Percentiles rank a stretch among this genome's conserved stretches.
phyloP scores from a whole-genome alignment of 2,797 vertebrate species.

The Clarias fuscus region DNA sequence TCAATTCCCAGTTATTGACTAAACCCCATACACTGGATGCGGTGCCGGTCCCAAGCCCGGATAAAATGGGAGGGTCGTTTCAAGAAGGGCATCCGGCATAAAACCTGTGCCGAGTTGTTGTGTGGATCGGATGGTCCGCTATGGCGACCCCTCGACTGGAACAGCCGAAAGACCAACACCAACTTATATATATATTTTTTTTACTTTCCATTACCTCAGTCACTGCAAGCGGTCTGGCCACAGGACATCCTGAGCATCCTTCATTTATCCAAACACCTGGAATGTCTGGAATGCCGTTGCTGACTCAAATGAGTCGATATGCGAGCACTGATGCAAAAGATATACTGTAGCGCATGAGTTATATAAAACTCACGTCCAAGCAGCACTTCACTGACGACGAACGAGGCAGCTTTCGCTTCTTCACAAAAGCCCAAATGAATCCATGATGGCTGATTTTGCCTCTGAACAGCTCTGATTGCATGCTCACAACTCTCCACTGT shows the following conservation, averaged over 20 bases:
- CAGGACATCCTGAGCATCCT: neutral
- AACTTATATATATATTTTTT: too few species aligned
- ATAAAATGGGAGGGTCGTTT: too few species aligned
- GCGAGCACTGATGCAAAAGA: constrained; percentile 7
- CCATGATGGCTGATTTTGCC: constrained; percentile 23
- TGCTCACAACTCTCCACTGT: constrained; percentile 26
- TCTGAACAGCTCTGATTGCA: constrained; percentile 35
- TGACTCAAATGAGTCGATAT: neutral
- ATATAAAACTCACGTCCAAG: constrained; percentile 2
- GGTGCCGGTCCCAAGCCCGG: too few species aligned
- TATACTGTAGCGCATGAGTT: neutral
- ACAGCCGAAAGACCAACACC: too few species aligned
- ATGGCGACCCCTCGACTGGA: too few species aligned
- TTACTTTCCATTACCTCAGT: neutral
- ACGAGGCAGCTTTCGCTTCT: neutral
- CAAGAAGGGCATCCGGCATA: too few species aligned
- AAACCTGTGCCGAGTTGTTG: too few species aligned
- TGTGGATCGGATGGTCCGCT: too few species aligned
- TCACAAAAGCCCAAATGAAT: constrained; percentile 37
- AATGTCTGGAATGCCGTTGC: constrained; percentile 13
- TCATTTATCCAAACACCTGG: constrained; percentile 19
- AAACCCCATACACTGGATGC: too few species aligned
- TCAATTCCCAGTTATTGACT: too few species aligned
- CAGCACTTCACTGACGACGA: constrained; percentile 26
- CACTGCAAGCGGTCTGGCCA: neutral